phyloP scores from a whole-genome alignment of 2,888 invertebrate species.

The Pandemis heparana region DNA sequence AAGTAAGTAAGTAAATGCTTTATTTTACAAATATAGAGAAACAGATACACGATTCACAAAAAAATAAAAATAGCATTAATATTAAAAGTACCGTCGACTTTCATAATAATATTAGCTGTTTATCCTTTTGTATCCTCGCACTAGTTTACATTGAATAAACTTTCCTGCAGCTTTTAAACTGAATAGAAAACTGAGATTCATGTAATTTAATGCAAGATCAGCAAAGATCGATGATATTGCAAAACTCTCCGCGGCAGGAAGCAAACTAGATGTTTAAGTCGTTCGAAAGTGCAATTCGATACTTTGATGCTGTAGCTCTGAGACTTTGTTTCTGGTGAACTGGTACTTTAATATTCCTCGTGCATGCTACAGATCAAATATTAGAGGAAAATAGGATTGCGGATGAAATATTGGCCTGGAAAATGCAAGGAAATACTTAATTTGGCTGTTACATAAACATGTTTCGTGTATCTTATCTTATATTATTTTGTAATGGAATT shows the following conservation, averaged over 20 bases:
- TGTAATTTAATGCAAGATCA: slow-evolving; percentile 47
- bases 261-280: slow-evolving; percentile 38
- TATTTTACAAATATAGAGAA: too few relatives aligned
- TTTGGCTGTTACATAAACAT: too few relatives aligned
- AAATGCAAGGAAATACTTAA: not conserved
- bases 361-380: not conserved
- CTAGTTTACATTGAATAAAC: not conserved
- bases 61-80: too few relatives aligned
- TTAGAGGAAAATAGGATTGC: not conserved
- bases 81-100: too few relatives aligned
- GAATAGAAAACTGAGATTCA: slow-evolving; percentile 32
- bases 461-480: too few relatives aligned
- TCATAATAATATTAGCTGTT: not conserved
- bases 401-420: not conserved
- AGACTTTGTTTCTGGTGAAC: slow-evolving; percentile 9
- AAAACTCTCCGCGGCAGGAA: slow-evolving; percentile 47
- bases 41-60: too few relatives aligned
- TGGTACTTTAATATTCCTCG: slow-evolving; percentile 6
- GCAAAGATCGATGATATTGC: slow-evolving; percentile 49
- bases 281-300: slow-evolving; percentile 41
- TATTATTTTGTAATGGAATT: too few relatives aligned
- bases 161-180: slow-evolving; percentile 16
- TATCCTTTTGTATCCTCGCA: not conserved
- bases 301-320: slow-evolving; percentile 13
- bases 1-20: too few relatives aligned